Evolutionary conservation across 2,888 invertebrate species (phyloP).

Genomic region (Drosophila melanosoma): DNA sequence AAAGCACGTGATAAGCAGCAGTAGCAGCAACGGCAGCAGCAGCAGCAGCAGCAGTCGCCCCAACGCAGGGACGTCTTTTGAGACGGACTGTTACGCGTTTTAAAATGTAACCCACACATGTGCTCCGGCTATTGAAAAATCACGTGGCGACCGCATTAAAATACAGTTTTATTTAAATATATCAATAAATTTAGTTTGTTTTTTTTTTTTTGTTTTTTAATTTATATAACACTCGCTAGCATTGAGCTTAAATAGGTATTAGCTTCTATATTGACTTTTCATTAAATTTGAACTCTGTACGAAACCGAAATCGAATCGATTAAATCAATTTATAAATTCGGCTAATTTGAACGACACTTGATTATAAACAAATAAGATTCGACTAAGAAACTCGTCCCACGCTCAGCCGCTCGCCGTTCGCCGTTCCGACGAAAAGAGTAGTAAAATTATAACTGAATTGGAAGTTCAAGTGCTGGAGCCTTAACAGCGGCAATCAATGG

Average conservation of each 20-base stretch:
- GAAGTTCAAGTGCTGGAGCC: constrained; percentile 82
- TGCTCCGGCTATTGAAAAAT: constrained; percentile 85
- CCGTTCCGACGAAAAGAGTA: constrained; percentile 81
- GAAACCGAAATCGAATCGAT: constrained; percentile 12
- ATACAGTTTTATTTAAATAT: constrained; percentile 19
- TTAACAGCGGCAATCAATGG: constrained; percentile 61
- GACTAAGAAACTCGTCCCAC: constrained; percentile 47
- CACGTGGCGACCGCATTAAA: constrained; percentile 73
- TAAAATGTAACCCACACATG: constrained; percentile 98
- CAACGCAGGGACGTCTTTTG: constrained; percentile 98
- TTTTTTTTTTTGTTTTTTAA: not conserved
- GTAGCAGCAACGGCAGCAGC: not conserved
- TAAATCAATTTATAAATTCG: constrained; percentile 18
- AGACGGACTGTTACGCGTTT: constrained; percentile 98
- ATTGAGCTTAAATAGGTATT: constrained; percentile 1
- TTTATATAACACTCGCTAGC: constrained; percentile 26
- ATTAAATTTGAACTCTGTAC: constrained; percentile 9
- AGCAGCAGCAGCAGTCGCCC: constrained; percentile 92
- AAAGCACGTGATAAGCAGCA: not conserved
- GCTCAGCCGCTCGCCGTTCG: constrained; percentile 65
- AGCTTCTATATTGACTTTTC: constrained; percentile 7
- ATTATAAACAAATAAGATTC: constrained; percentile 37
- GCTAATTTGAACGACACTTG: constrained; percentile 24
- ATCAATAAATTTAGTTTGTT: not conserved
- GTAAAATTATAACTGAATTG: constrained; percentile 83